Base-by-base conservation (phyloP, 2,888 invertebrate species). In the Abrostola tripartita region DNA sequence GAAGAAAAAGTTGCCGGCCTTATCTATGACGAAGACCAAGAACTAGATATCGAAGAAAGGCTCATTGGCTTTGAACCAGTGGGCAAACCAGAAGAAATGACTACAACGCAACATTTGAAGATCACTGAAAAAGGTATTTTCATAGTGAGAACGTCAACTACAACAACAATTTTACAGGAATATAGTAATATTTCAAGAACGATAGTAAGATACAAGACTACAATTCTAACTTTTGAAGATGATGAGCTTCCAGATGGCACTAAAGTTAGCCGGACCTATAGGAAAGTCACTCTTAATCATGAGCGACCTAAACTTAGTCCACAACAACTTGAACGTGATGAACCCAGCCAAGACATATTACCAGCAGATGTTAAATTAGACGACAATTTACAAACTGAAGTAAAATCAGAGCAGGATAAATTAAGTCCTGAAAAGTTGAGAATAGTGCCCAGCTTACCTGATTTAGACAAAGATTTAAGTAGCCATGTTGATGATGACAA, bases 51-150 rank as follows among this genome's bases (percentile, higher is more conserved):
- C 57, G 76, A 78, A 44, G 79, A 80, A 54, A 71, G 71, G 14
- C 67, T 81, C 5, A 81, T 81, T 60, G 73, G 75, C 44, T 78
- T 71, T 67, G 76, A 73, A 58, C 75, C 75, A n/a, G 56, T 63
- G 10, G 74, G 66, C 9, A 72, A 71, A 53, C 74, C 75, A 41
- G 70, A 78, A 36, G 69, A 65, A 74, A 12, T 65, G 6, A 62
- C 68, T 6, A 53, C 38, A 0, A 66, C 55, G 11, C 58, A 68
- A 24, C 11, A 61, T 14, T 37, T 41, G 6, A 64, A 57, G 6
- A 36, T 78, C 0, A 70, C 61, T n/a, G 68, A 71, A 14, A 68
- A 68, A 37, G 71, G 63, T 37, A 50, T 49, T 14, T 0, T 61
- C 0, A 61, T 78, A 38, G 60, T 44, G 0, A 68, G 78, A 7